Conservation (phyloP, 2,797 vertebrate species). For the Moxostoma hubbsi region DNA sequence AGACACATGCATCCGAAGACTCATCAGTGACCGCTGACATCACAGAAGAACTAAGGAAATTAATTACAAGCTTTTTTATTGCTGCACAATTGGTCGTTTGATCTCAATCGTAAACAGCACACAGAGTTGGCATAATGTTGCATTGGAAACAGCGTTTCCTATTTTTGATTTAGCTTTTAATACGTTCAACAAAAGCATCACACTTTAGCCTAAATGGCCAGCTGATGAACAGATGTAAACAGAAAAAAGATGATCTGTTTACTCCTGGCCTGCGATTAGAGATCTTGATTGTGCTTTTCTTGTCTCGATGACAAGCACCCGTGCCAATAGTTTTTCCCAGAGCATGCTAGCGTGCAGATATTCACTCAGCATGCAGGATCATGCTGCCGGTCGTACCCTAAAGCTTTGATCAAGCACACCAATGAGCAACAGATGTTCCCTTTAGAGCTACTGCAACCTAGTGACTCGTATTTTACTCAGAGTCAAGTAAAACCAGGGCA, state of each 20-base stretch:
- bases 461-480: background rate
- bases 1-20: slow-evolving; percentile 9
- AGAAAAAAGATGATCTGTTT: background rate
- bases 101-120: background rate
- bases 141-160: background rate
- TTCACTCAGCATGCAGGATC: slow-evolving; percentile 57
- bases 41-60: slow-evolving; percentile 20
- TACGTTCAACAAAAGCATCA: no score
- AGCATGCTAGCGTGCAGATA: slow-evolving; percentile 49
- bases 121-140: background rate
- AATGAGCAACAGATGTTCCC: slow-evolving; percentile 64
- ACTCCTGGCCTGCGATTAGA: slow-evolving; percentile 22
- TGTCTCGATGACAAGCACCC: slow-evolving; percentile 60
- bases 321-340: slow-evolving; percentile 55
- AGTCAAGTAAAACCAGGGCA: background rate
- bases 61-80: background rate
- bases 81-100: background rate
- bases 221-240: slow-evolving; percentile 14
- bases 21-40: background rate
- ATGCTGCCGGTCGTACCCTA: slow-evolving; percentile 45
- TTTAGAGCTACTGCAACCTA: background rate
- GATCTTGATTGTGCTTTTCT: slow-evolving; percentile 32
- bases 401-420: slow-evolving; percentile 56
- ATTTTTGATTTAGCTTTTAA: no score
- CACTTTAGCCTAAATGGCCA: background rate